These are phyloP conservation scores for Thunnus maccoyii DNA, from an alignment of 2,113 vertebrate genomes.

Conservation along the genomic window DNA sequence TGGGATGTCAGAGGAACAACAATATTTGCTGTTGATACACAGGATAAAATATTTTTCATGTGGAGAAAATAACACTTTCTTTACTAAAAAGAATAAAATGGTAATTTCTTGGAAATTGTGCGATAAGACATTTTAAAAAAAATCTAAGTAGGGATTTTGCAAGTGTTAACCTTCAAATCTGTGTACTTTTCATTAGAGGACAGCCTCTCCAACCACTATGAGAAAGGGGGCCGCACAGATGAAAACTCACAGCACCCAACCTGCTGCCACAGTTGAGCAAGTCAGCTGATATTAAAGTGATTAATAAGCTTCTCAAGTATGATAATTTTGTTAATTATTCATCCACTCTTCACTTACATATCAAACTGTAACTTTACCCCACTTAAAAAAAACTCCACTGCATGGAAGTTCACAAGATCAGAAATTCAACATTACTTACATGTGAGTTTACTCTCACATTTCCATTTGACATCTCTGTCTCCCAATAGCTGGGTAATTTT, in stretches of 20 bases:
- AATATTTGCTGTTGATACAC: background rate
- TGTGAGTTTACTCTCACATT: constrained; percentile 6
- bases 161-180: background rate
- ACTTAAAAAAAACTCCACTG: background rate
- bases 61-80: background rate
- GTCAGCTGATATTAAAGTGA: constrained; percentile 34
- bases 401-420: constrained; percentile 20
- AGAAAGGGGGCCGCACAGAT: too few species aligned
- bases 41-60: background rate
- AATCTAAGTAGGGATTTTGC: background rate
- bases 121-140: background rate
- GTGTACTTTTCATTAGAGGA: constrained; percentile 13
- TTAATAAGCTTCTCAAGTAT: constrained; percentile 23
- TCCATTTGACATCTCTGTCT: constrained; percentile 9
- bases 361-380: background rate
- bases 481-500: background rate
- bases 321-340: constrained; percentile 3
- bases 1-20: constrained; percentile 8
- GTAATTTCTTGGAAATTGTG: background rate
- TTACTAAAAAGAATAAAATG: background rate
- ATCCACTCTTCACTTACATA: background rate
- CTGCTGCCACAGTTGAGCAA: constrained; percentile 7
- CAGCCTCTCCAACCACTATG: background rate
- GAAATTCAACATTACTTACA: constrained; percentile 10
- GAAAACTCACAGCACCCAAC: background rate